Percentiles rank a stretch among this genome's conserved stretches.
Conservation (phyloP, 2,797 vertebrate species). For the Pygocentrus nattereri region DNA sequence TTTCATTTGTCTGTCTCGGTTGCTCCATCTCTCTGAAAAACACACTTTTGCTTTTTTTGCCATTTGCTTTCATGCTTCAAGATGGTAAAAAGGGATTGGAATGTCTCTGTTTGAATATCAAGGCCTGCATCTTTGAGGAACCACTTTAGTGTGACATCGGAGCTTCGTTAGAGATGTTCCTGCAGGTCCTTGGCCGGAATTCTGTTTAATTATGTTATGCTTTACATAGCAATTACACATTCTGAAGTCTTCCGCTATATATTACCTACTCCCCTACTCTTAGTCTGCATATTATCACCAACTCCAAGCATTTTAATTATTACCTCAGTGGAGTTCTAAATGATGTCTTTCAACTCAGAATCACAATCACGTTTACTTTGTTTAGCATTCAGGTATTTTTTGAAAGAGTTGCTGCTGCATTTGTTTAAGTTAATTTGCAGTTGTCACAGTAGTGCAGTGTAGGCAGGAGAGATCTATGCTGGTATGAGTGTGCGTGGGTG, state of each 20-base stretch:
- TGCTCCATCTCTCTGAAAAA: not conserved
- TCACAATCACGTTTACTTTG: not conserved
- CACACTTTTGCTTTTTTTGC: not conserved
- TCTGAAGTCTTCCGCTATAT: not conserved
- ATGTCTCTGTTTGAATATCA: not conserved
- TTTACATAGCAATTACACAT: not conserved
- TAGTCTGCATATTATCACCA: not conserved
- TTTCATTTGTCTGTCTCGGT: not conserved
- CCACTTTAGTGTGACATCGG: not conserved
- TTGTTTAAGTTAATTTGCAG: not conserved
- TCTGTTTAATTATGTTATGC: not conserved
- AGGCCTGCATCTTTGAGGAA: not conserved
- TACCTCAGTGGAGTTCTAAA: not conserved
- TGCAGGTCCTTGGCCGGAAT: not conserved
- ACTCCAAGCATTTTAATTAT: not conserved
- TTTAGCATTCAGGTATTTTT: not conserved
- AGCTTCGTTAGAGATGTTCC: not conserved
- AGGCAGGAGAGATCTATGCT: constrained; percentile 32
- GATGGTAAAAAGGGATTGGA: not conserved
- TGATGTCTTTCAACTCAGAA: not conserved
- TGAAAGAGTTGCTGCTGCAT: not conserved
- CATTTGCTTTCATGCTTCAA: not conserved
- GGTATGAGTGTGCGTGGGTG: constrained; percentile 35
- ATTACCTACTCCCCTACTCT: not conserved
- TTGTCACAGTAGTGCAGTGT: not conserved